A percentile compares a stretch with the other conserved stretches of the same genome.
Evolutionary conservation across 2,888 invertebrate genomes (phyloP).

Genomic region (Dolomedes plantarius): DNA sequence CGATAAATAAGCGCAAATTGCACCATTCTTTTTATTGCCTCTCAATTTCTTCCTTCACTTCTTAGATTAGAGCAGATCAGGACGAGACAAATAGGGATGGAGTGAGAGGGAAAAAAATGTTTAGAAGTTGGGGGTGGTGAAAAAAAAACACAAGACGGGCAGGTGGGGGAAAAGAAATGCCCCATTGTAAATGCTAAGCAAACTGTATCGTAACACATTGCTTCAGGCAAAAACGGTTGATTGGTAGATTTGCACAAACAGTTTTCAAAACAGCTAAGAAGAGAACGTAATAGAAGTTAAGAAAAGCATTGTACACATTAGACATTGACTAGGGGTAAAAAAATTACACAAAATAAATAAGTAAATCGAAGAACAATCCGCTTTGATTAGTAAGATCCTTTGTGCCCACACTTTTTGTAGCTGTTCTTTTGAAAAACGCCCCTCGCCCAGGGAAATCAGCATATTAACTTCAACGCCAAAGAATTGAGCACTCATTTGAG

Average conservation of each 20-base stretch:
- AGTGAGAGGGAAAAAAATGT: conserved; percentile 7
- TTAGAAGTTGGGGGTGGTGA: conserved; percentile 17
- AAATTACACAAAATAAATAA: conserved; percentile 47
- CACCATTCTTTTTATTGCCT: conserved; percentile 66
- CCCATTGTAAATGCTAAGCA: conserved; percentile 65
- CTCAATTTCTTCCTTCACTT: conserved; percentile 42
- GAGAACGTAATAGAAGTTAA: conserved; percentile 49
- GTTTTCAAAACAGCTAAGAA: conserved; percentile 42
- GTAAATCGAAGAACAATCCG: conserved; percentile 63
- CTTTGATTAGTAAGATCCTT: conserved; percentile 63
- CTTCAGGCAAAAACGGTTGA: conserved; percentile 58
- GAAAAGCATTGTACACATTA: conserved; percentile 55
- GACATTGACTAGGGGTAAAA: conserved; percentile 31
- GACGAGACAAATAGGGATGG: conserved; percentile 57
- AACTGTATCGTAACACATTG: conserved; percentile 49
- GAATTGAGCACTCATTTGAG: conserved; percentile 26
- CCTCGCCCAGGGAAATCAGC: conserved; percentile 45
- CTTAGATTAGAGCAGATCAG: conserved; percentile 68
- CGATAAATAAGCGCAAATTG: conserved; percentile 71
- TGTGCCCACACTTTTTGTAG: conserved; percentile 28
- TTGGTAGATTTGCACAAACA: conserved; percentile 67
- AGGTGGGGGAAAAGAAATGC: conserved; percentile 15
- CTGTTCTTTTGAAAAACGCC: conserved; percentile 22
- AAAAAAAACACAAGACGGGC: neutral
- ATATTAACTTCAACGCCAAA: conserved; percentile 38